phyloP scores from a whole-genome alignment of 2,113 vertebrate species.

The Hippoglossus stenolepis region DNA sequence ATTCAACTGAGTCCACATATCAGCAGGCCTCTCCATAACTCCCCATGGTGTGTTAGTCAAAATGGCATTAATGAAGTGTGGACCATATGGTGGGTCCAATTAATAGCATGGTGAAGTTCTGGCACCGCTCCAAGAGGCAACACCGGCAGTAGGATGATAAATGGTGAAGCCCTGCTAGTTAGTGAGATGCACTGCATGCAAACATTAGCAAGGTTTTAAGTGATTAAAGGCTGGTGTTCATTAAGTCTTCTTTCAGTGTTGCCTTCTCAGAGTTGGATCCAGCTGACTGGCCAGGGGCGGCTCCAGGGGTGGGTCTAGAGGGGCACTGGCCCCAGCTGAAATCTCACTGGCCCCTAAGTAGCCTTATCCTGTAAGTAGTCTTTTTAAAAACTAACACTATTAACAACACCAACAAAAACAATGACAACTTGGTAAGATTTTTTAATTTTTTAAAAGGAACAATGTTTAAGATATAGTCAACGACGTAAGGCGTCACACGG shows the following conservation, averaged over 20 bases:
- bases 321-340: too few relatives aligned
- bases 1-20: slow-evolving; percentile 53
- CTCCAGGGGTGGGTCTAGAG: too few relatives aligned
- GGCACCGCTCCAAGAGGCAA: slow-evolving; percentile 27
- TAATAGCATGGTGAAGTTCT: slow-evolving; percentile 28
- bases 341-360: too few relatives aligned
- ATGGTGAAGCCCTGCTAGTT: slow-evolving; percentile 13
- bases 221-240: background rate
- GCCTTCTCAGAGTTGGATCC: too few relatives aligned
- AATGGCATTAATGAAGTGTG: slow-evolving; percentile 30
- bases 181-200: background rate
- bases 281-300: too few relatives aligned
- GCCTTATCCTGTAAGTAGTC: too few relatives aligned
- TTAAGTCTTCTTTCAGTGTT: background rate
- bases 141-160: slow-evolving; percentile 6
- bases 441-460: too few relatives aligned
- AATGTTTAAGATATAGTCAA: too few relatives aligned
- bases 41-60: slow-evolving; percentile 43
- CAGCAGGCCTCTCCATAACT: slow-evolving; percentile 40
- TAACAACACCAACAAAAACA: too few relatives aligned
- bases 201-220: slow-evolving; percentile 2
- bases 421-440: too few relatives aligned
- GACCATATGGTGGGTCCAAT: slow-evolving; percentile 42
- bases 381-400: too few relatives aligned
- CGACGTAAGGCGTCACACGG: too few relatives aligned